phyloP scores from a whole-genome alignment of 2,888 invertebrate species.

The Pollenia amentaria region DNA sequence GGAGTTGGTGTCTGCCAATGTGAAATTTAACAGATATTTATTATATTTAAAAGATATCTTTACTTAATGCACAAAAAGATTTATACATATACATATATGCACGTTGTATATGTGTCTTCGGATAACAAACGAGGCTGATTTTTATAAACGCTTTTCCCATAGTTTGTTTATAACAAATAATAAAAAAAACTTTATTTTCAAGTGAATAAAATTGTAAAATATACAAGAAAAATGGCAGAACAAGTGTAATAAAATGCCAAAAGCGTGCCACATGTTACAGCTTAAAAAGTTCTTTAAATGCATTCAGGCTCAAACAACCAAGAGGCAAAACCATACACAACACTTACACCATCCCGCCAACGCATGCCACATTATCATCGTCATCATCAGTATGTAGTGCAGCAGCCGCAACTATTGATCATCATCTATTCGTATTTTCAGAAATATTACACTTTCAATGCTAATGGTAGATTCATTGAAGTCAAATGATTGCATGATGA shows the following conservation, averaged over 20 bases:
- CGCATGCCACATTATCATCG: not conserved
- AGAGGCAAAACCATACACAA: not conserved
- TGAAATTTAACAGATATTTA: constrained; percentile 65
- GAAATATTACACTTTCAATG: not conserved
- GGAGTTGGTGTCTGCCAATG: constrained; percentile 28
- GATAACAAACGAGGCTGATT: constrained; percentile 28
- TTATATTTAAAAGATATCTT: constrained; percentile 9
- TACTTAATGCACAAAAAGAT: not conserved
- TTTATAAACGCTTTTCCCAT: constrained; percentile 33
- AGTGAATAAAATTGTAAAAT: constrained; percentile 25
- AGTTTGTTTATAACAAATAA: constrained; percentile 40
- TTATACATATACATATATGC: not conserved
- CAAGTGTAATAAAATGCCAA: constrained; percentile 74
- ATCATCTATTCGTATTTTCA: constrained; percentile 4
- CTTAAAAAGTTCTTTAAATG: constrained; percentile 60
- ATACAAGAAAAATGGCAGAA: constrained; percentile 22
- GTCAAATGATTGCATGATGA: not conserved
- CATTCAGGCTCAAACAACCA: constrained; percentile 51
- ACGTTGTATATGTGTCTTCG: not conserved
- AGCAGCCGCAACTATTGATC: constrained; percentile 12
- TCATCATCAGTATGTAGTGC: constrained; percentile 6
- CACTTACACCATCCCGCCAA: not conserved
- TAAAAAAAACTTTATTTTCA: constrained; percentile 42
- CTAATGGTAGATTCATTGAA: not conserved
- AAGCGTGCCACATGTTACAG: constrained; percentile 74